These are phyloP conservation scores for Griposia aprilina DNA, from an alignment of 2,888 invertebrate species.

Conservation along the genomic window DNA sequence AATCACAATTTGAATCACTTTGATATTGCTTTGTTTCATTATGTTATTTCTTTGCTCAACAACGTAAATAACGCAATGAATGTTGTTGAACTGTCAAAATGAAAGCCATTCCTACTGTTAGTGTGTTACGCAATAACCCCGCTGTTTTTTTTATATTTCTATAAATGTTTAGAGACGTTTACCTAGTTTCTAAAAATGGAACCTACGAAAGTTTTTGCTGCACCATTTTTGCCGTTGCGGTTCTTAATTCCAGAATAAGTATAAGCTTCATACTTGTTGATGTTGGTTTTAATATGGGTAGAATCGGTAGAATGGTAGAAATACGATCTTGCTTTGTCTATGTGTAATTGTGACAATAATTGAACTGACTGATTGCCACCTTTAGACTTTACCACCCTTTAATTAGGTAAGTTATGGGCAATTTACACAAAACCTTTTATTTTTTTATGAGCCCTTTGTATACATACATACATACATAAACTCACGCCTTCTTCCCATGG, in stretches of 20 bases:
- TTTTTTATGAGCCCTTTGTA: not conserved
- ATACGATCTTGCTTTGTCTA: not conserved
- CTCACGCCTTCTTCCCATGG: too few relatives aligned
- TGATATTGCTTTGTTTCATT: too few relatives aligned
- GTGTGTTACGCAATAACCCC: too few relatives aligned
- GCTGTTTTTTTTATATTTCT: not conserved
- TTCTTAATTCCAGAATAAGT: not conserved
- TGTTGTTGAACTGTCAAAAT: too few relatives aligned
- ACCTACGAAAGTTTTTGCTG: too few relatives aligned
- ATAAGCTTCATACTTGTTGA: too few relatives aligned
- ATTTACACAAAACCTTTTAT: not conserved
- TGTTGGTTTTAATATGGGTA: not conserved
- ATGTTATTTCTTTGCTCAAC: too few relatives aligned
- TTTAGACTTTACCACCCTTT: not conserved
- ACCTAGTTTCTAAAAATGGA: not conserved
- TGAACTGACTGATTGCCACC: not conserved
- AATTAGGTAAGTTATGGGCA: not conserved
- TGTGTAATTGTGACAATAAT: not conserved
- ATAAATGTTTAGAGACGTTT: not conserved
- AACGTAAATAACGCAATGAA: too few relatives aligned
- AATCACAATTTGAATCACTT: too few relatives aligned
- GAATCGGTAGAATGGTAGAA: not conserved
- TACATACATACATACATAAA: too few relatives aligned
- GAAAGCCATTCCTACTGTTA: too few relatives aligned
- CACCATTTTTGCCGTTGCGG: not conserved